phyloP scores from a whole-genome alignment of 2,113 vertebrate species.

The Bettongia penicillata region DNA sequence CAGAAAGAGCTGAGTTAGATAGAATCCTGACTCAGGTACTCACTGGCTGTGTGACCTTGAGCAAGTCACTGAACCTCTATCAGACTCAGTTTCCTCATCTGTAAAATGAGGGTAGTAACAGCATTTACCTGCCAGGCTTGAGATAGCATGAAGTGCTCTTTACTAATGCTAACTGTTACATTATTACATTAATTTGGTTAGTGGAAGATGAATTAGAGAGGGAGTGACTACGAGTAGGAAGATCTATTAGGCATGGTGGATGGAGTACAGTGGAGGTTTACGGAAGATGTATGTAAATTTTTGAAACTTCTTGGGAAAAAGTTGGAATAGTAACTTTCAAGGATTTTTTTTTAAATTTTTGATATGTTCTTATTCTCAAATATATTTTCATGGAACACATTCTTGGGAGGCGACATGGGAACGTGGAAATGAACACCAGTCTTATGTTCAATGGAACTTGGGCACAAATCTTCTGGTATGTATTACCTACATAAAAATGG shows the following conservation, averaged over 20 bases:
- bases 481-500: background rate
- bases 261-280: background rate
- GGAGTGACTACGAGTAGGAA: background rate
- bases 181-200: background rate
- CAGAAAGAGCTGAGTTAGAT: background rate
- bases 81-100: background rate
- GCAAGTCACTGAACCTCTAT: background rate
- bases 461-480: background rate
- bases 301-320: background rate
- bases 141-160: background rate
- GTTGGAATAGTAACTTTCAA: background rate
- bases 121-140: background rate
- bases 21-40: background rate
- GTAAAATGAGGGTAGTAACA: background rate
- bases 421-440: background rate
- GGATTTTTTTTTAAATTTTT: background rate
- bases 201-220: background rate
- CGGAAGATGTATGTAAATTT: background rate
- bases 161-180: background rate
- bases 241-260: background rate
- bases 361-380: background rate
- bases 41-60: background rate
- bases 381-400: background rate
- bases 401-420: background rate
- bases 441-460: background rate